These are phyloP conservation scores for Caerostris extrusa DNA, from an alignment of 1,140 invertebrate genomes.

Conservation along the genomic window DNA sequence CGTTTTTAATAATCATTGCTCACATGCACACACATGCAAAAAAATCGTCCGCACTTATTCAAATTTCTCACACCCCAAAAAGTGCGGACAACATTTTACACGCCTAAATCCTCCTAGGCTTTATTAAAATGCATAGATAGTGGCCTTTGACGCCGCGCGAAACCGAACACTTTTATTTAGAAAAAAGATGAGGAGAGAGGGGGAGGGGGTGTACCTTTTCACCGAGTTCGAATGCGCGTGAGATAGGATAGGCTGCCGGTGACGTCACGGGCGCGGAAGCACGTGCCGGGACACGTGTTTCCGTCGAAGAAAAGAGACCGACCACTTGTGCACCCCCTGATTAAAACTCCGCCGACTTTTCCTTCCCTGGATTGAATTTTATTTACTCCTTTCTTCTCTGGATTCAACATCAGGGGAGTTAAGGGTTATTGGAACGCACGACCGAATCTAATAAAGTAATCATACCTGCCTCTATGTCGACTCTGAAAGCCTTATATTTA, in stretches of 20 bases:
- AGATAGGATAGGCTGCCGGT: background rate
- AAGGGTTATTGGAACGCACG: background rate
- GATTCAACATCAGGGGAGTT: background rate
- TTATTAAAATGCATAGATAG: constrained; percentile 22
- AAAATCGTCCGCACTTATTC: background rate
- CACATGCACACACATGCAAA: background rate
- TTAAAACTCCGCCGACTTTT: constrained; percentile 61
- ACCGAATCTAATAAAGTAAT: background rate
- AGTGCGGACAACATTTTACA: background rate
- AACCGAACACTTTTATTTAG: background rate
- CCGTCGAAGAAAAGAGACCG: constrained; percentile 1
- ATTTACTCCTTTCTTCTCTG: background rate
- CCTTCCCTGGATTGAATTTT: constrained; percentile 32
- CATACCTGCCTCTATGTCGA: background rate
- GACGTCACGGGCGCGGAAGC: constrained; percentile 38
- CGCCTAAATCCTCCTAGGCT: background rate
- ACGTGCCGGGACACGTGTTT: constrained; percentile 51
- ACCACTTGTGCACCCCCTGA: constrained; percentile 26
- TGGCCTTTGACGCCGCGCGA: background rate
- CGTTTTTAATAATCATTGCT: background rate
- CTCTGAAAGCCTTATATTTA: background rate
- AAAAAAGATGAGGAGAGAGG: background rate
- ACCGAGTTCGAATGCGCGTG: background rate
- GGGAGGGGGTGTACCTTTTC: background rate
- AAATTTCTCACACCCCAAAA: background rate